Evolutionary conservation across 2,888 invertebrate species (phyloP).

Genomic region (Entomobrya proxima): DNA sequence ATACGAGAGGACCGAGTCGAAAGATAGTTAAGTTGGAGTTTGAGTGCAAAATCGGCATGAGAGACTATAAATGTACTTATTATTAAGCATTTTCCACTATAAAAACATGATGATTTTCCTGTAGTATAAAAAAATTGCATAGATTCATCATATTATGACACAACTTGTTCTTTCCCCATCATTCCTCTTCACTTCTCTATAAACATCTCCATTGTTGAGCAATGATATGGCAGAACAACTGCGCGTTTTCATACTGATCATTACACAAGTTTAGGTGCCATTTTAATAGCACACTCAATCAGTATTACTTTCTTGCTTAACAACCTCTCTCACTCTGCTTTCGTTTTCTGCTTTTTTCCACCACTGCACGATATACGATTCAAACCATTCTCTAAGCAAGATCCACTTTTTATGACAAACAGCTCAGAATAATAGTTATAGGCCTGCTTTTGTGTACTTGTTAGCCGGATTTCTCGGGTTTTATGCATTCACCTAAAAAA

Average conservation of each 20-base stretch:
- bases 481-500: background rate
- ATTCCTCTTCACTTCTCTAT: too few relatives aligned
- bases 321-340: background rate
- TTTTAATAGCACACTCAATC: background rate
- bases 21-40: too few relatives aligned
- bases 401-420: conserved; percentile 5
- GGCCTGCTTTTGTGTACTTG: background rate
- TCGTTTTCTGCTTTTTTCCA: background rate
- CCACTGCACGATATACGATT: too few relatives aligned
- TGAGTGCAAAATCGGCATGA: too few relatives aligned
- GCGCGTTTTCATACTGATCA: background rate
- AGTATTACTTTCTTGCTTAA: background rate
- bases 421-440: background rate
- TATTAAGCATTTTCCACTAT: background rate
- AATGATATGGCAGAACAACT: background rate
- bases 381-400: too few relatives aligned
- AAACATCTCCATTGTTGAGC: background rate
- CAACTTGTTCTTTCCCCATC: too few relatives aligned
- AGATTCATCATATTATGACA: too few relatives aligned
- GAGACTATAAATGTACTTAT: too few relatives aligned
- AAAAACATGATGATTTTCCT: too few relatives aligned
- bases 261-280: background rate
- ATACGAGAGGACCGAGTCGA: too few relatives aligned
- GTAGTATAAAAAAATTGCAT: too few relatives aligned
- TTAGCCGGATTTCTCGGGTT: background rate